Evolutionary conservation across 2,797 vertebrate genomes (phyloP), one percentile per base, ranked within the genome.

Genomic region (Clarias fuscus): DNA sequence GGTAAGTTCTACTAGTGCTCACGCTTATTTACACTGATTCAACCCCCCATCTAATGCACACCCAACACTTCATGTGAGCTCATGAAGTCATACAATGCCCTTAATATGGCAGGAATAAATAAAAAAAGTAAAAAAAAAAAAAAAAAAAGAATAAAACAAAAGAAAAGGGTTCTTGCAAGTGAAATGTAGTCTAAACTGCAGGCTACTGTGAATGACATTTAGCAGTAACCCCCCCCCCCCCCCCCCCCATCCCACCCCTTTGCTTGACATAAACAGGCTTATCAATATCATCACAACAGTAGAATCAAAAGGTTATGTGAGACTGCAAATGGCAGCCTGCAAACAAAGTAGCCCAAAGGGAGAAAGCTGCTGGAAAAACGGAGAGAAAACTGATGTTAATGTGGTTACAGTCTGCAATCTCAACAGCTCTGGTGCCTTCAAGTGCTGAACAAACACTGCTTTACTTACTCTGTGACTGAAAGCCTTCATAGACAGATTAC

Each of bases 291-390:
- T 83, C 75, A 58, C 61, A 67, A 80, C 67, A 56, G 43, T 40
- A 48, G 61, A 75, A 79, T 53, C 65, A 59, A 85, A 85, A 85
- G 86, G 84, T 83, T 85, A 89, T 37, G 43, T 62, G 67, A 85
- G 82, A 65, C 76, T 75, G 58, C 48, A 86, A 84, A 84, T 79
- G 73, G 61, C 62, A 62, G 56, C n/a, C 72, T n/a, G 61, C 43
- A 88, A 84, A 79, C 68, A 80, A 73, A 72, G 83, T 62, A 30
- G 53, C 77, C 62, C 84, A 59, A 83, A 80, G 37, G 20, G 68
- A 40, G 24, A 24, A 73, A 64, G n/a, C 58, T 30, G 40, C 27
- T 40, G n/a, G 27, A 72, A 62, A 61, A 72, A 53, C 30, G 5
- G 8, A 43, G 27, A 53, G 18, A 62, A 79, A 80, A 15, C 33